Evolutionary conservation across 1,140 invertebrate genomes (phyloP), one percentile per base, ranked within the genome.

Genomic region (Subanguina moxae): DNA sequence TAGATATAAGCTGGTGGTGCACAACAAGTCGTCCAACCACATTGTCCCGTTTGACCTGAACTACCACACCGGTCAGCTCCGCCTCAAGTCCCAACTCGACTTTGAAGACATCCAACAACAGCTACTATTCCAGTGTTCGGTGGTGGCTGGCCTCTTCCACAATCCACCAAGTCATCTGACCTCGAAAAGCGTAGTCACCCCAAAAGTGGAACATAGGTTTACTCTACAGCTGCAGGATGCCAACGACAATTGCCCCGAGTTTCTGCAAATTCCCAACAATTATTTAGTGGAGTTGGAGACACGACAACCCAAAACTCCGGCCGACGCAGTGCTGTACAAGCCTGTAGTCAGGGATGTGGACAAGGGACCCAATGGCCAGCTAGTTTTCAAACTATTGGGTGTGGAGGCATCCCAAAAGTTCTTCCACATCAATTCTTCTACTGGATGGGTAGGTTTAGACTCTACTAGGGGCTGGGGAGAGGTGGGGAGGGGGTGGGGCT

Each of bases 271-370:
- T 15, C 70, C 71, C 8, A 27, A 17, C 9, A 62, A 72, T 45
- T 72, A 45, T 52, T 17, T 42, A 17, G 19, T 72, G 1, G 23
- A 27, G 1, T 25, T 72, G 32, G 71, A 65, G 45, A 11, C 61
- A 19, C 11, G 23, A 21, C 19, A 67, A 25, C 43, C 71, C 8
- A 19, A 19, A 76, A 77, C 56, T 9, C 27, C 75, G 19, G 19
- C 17, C 15, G 59, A 75, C 28, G 42, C 30, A 25, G 32, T 74
- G 8, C 65, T 86, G 8, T 75, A 84, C 3, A 76, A 73, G n/a
- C 76, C 85, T 25, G 74, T 78, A 23, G 85, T 84, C 19, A 83
- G 76, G 0, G 85, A 86, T 70, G 25, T 28, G 8, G 85, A 86
- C 72, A 58, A 70, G 19, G 85, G 84, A n/a, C 68, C 82, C 11